These are phyloP conservation scores for Rhysida immarginata DNA, from an alignment of 1,140 invertebrate genomes.

Conservation along the genomic window DNA sequence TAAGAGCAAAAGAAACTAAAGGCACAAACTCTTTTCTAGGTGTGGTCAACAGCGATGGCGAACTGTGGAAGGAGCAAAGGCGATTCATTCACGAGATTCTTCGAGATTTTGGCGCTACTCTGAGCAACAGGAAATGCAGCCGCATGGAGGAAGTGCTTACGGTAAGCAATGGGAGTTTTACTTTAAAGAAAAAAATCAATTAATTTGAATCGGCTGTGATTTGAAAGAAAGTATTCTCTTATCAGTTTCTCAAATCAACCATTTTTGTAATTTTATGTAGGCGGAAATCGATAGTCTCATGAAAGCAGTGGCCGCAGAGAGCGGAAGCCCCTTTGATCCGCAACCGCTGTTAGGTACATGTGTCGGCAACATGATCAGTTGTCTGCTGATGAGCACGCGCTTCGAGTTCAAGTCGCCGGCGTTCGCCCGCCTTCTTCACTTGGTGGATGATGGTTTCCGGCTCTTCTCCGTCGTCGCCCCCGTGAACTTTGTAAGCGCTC, in stretches of 20 bases:
- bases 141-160: too few species aligned
- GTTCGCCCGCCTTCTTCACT: conserved; percentile 58
- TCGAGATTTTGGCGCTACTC: too few species aligned
- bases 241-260: background rate
- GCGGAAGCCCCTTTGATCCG: conserved; percentile 47
- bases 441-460: conserved; percentile 77
- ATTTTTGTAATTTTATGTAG: conserved; percentile 33
- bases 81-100: too few species aligned
- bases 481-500: conserved; percentile 49
- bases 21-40: too few species aligned
- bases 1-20: too few species aligned
- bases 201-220: background rate
- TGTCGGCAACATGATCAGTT: conserved; percentile 82
- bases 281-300: conserved; percentile 60
- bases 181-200: too few species aligned
- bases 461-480: conserved; percentile 51
- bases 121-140: too few species aligned
- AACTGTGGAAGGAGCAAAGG: too few species aligned
- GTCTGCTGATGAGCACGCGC: conserved; percentile 70
- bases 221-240: conserved; percentile 3
- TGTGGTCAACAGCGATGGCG: too few species aligned
- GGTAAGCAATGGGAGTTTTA: too few species aligned
- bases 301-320: conserved; percentile 38
- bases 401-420: conserved; percentile 57
- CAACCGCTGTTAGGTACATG: conserved; percentile 56